Base-by-base conservation (phyloP, 2,797 vertebrate species). In the Acropternis orthonyx region DNA sequence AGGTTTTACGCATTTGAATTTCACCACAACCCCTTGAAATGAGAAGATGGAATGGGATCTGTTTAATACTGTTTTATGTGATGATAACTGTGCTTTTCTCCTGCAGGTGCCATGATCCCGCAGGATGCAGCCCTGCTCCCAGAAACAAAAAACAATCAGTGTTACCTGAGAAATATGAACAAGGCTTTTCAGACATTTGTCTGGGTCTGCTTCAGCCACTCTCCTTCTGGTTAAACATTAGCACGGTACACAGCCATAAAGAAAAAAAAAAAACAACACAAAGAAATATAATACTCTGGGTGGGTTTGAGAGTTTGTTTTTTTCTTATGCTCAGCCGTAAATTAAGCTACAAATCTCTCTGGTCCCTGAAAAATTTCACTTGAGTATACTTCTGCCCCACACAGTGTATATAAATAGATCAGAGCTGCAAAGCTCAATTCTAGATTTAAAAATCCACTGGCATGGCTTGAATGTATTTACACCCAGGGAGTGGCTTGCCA, bases 61-160 rank as follows among this genome's bases (percentile, higher is more conserved):
- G 3, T 73, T 87, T 61, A 3, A 7, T 52, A 51, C 41, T 63
- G 37, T 62, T 88, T 84, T 76, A 55, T 0, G 3, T 58, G 82
- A 92, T 58, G 82, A 92, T 51, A 93, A 85, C 74, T 30, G 52
- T 7, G 39, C 13, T 66, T 77, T 95, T 79, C 85, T 91, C 63
- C 68, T 26, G 8, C 39, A 46, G 69, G 43, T 87, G 61, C 36
- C 54, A 5, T 32, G 36, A 61, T 68, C 56, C 46, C 9, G 12
- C 34, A 37, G 26, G 46, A 54, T 72, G 63, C 62, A 61, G 48
- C 43, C 52, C 36, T 9, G 5, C 68, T 85, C 65, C 69, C 48
- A 55, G 78, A 87, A 94, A 88, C 28, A 51, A 79, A 76, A 59
- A 21, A n/a, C 19, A 39, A 9, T n/a, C 61, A 52, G 20, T 36